These are phyloP conservation scores for Ecdyonurus torrentis DNA, from an alignment of 2,888 invertebrate genomes.

Conservation along the genomic window DNA sequence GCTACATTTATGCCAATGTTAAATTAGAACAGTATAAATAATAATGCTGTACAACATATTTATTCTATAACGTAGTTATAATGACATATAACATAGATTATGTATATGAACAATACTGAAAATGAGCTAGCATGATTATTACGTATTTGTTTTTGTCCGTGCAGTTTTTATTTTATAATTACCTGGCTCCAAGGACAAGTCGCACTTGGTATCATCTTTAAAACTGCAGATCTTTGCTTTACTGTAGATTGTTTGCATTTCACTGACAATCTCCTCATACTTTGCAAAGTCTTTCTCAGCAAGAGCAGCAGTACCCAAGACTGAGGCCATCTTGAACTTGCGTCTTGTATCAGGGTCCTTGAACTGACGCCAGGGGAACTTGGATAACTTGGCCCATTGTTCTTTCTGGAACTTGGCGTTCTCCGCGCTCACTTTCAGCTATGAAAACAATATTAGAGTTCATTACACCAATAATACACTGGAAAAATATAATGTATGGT, in stretches of 20 bases:
- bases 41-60: too few relatives aligned
- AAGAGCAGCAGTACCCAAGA: constrained; percentile 54
- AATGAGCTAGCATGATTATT: too few relatives aligned
- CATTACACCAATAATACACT: too few relatives aligned
- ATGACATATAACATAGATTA: too few relatives aligned
- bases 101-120: too few relatives aligned
- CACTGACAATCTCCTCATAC: constrained; percentile 42
- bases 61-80: too few relatives aligned
- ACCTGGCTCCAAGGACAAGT: constrained; percentile 58
- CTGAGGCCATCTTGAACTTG: constrained; percentile 55
- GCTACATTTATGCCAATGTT: too few relatives aligned
- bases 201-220: constrained; percentile 36
- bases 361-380: constrained; percentile 56
- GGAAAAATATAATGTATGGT: too few relatives aligned
- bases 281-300: constrained; percentile 34
- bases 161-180: too few relatives aligned
- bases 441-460: constrained; percentile 13
- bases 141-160: too few relatives aligned
- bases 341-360: constrained; percentile 48
- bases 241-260: constrained; percentile 61
- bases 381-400: constrained; percentile 45
- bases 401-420: constrained; percentile 38
- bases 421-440: constrained; percentile 27
- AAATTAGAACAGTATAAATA: too few relatives aligned
- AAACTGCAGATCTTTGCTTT: constrained; percentile 63